Evolutionary conservation across 2,888 invertebrate species (phyloP), one percentile per base, ranked within the genome.

Genomic region (Nemotelus nigrinus): DNA sequence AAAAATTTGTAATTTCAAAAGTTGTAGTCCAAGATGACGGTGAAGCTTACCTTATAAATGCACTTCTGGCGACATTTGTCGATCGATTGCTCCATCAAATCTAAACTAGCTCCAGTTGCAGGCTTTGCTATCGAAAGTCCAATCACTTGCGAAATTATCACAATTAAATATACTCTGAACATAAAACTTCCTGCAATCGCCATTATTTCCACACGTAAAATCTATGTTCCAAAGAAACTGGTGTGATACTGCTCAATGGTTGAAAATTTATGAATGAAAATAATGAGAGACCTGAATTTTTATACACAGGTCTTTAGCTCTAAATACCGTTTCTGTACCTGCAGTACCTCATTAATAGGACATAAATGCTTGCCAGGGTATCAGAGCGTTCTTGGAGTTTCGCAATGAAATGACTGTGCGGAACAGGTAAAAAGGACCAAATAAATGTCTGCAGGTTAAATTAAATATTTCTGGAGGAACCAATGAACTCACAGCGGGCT

Each of bases 51-150:
- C 63, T 74, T 74, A 10, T 63, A 74, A 10, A 74, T 3, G 10
- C 74, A 74, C 63, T 63, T 74, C 2, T 6, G 10, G 25, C 63
- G 60, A 48, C 74, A 74, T 41, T 60, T 74, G 2, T 60, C 63
- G 2, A 58, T 44, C 8, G n/a, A n/a, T 7, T 8, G 5, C 8
- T 53, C 53, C 25, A 70, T 3, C 8, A 25, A 39, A 25, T 7
- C 7, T 4, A 25, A 39, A 3, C 6, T 53, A 2, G 7, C 6
- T n/a, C 8, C 47, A 7, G 4, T 3, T n/a, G 72, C 25, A 44
- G 72, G 60, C 7, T 58, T 44, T n/a, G 72, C 41, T 3, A 2
- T 47, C 25, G 39, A 72, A 25, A 7, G 10, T 10, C n/a, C 5
- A 1, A 47, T 58, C 47, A 72, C 47, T 45, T 58, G 60, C 7